phyloP scores from a whole-genome alignment of 2,888 invertebrate genomes.

The Mesoligia furuncula region DNA sequence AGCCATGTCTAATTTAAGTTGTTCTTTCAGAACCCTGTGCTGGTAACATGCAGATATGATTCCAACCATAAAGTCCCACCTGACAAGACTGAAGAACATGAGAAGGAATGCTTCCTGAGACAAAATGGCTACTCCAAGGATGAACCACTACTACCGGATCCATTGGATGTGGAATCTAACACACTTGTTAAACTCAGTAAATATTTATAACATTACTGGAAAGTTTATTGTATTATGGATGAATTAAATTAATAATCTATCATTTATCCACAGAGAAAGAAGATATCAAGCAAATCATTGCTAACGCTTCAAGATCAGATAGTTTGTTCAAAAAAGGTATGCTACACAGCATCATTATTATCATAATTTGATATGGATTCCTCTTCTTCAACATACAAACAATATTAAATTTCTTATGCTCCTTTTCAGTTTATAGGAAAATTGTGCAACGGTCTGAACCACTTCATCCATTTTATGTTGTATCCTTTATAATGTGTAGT shows the following conservation, averaged over 20 bases:
- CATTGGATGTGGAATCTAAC: constrained; percentile 68
- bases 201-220: constrained; percentile 2
- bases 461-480: constrained; percentile 64
- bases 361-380: neutral
- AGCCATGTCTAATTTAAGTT: constrained; percentile 11
- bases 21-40: constrained; percentile 70
- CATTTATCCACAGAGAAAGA: constrained; percentile 73
- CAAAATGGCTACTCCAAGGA: constrained; percentile 75
- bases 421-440: constrained; percentile 66
- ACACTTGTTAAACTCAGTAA: constrained; percentile 81
- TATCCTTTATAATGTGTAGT: constrained; percentile 73
- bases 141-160: constrained; percentile 79
- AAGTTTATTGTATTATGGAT: neutral
- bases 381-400: neutral
- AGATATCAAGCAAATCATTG: constrained; percentile 78
- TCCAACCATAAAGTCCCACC: constrained; percentile 75
- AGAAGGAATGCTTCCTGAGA: constrained; percentile 74
- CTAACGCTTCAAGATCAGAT: constrained; percentile 73
- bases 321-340: constrained; percentile 82
- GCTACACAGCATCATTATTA: neutral
- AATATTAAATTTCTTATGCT: constrained; percentile 48
- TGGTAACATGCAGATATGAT: constrained; percentile 76
- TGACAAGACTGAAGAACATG: constrained; percentile 73
- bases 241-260: neutral
- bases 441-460: constrained; percentile 44